Evolutionary conservation across 2,888 invertebrate genomes (phyloP).

Genomic region (Hirtodrosophila cameraria): DNA sequence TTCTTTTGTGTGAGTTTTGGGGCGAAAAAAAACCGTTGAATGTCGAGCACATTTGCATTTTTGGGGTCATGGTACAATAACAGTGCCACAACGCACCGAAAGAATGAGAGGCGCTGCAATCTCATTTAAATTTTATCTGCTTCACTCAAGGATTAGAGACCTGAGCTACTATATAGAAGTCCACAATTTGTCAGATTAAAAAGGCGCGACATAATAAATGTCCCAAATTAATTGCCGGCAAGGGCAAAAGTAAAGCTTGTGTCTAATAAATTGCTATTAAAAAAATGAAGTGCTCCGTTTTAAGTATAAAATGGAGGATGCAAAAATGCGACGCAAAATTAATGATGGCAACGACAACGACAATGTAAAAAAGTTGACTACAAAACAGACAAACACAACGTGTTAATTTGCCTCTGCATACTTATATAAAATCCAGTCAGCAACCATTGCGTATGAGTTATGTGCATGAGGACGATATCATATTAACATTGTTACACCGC

Average conservation of each 20-base stretch:
- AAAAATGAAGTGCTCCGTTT: conserved; percentile 39
- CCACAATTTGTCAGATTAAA: conserved; percentile 68
- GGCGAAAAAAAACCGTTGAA: conserved; percentile 40
- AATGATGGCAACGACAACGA: conserved; percentile 29
- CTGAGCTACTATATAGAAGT: conserved; percentile 17
- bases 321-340: conserved; percentile 30
- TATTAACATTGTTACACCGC: conserved; percentile 19
- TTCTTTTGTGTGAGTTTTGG: conserved; percentile 40
- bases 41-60: conserved; percentile 56
- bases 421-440: conserved; percentile 8
- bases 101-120: conserved; percentile 37
- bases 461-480: conserved; percentile 9
- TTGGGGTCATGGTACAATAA: conserved; percentile 50
- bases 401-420: conserved; percentile 28
- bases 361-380: neutral
- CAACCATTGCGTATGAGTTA: conserved; percentile 31
- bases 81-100: conserved; percentile 19
- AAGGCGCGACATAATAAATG: conserved; percentile 48
- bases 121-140: conserved; percentile 46
- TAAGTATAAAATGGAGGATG: conserved; percentile 7
- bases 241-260: conserved; percentile 38
- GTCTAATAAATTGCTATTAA: conserved; percentile 57
- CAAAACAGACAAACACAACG: conserved; percentile 4
- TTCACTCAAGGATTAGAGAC: conserved; percentile 27
- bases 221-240: conserved; percentile 53